Evolutionary conservation across 2,113 vertebrate genomes (phyloP), one percentile per base, ranked within the genome.

Genomic region (Cololabis saira): DNA sequence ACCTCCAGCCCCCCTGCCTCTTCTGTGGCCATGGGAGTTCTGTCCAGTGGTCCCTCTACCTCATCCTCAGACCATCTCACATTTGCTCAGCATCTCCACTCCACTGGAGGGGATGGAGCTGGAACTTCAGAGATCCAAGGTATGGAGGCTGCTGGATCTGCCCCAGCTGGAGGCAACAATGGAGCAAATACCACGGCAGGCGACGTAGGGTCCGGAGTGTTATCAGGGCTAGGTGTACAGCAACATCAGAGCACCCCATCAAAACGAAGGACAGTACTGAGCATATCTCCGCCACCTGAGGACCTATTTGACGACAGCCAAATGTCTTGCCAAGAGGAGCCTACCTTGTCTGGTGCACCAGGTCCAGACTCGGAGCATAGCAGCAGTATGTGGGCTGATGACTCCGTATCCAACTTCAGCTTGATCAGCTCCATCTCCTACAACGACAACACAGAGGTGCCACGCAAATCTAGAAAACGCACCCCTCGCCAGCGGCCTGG

Each of bases 311-410:
- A 99, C 71, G 96, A 97, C 93, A 99, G 98, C 92, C 92, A 87
- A 91, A 99, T 99, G 98, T 99, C 98, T 87, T 98, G 97, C 93
- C 96, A 98, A 92, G 97, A 99, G 83, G 97, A 99, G 84, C 94
- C 94, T 37, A 81, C 92, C 0, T 14, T 57, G 9, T 53, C 84
- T 8, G 84, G 65, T 17, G 82, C 80, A 5, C 41, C 65, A 2
- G 88, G 86, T 88, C 95, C 91, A 76, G 96, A 98, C 86, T 99
- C 97, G 1, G 97, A 99, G 73, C 97, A 98, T 65, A 99, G 97
- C 92, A 95, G 95, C 94, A 98, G 93, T 91, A 98, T 99, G 92
- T 99, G 98, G 98, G 96, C 97, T 78, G 97, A 99, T 52, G 98
- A 99, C 80, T 98, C 97, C 2, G 93, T 95, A 87, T 98, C 97